phyloP scores from a whole-genome alignment of 2,797 vertebrate species.

The Onychomys arenicola region DNA sequence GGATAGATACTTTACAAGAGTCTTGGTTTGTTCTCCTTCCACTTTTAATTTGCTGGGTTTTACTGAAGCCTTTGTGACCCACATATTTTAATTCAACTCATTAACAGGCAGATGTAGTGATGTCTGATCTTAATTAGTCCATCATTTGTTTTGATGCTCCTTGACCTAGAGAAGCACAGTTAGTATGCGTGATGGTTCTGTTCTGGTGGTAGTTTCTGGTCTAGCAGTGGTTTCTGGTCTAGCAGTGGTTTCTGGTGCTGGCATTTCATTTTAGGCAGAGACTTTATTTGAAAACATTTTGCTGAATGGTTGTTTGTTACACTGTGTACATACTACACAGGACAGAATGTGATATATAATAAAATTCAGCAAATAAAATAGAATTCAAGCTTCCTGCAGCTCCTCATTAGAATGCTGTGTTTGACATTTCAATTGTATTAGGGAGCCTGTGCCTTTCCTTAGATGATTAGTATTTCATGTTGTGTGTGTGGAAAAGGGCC shows the following conservation, averaged over 20 bases:
- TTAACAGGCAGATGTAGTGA: background rate
- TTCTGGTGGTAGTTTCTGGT: background rate
- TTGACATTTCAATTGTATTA: slow-evolving; percentile 83
- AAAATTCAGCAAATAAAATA: slow-evolving; percentile 74
- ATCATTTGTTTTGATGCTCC: slow-evolving; percentile 52
- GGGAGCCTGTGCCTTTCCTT: slow-evolving; percentile 77
- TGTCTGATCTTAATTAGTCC: slow-evolving; percentile 57
- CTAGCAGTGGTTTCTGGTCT: background rate
- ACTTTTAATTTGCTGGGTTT: slow-evolving; percentile 21
- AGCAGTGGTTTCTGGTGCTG: slow-evolving; percentile 51
- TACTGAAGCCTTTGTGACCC: background rate
- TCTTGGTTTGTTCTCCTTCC: background rate
- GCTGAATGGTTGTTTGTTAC: slow-evolving; percentile 67
- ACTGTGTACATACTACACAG: slow-evolving; percentile 63
- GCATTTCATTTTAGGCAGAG: slow-evolving; percentile 57
- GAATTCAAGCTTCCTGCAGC: slow-evolving; percentile 76
- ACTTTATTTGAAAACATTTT: slow-evolving; percentile 71
- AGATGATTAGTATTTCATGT: slow-evolving; percentile 79
- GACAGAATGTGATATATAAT: slow-evolving; percentile 75
- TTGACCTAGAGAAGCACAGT: slow-evolving; percentile 46
- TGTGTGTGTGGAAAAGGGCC: slow-evolving; percentile 10
- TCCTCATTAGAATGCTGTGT: slow-evolving; percentile 70
- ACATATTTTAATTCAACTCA: background rate
- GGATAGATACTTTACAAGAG: background rate
- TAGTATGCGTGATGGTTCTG: slow-evolving; percentile 62